Evolutionary conservation across 1,140 invertebrate species (phyloP).

Genomic region (Centruroides sculpturatus): DNA sequence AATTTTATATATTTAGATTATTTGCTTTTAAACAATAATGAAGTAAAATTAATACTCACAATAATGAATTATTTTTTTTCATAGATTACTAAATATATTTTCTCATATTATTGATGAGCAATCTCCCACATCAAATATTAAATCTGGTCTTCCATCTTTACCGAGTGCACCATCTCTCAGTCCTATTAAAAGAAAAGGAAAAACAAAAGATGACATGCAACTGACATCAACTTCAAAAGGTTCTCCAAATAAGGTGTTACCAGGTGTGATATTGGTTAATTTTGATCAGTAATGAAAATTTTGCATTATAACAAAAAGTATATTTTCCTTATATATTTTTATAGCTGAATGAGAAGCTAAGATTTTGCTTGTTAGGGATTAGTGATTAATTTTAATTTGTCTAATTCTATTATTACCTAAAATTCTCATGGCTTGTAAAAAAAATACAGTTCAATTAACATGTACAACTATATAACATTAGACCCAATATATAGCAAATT

Average conservation of each 20-base stretch:
- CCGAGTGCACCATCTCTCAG: slow-evolving; percentile 32
- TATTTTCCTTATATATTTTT: too few relatives aligned
- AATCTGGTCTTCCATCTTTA: slow-evolving; percentile 31
- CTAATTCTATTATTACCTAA: too few relatives aligned
- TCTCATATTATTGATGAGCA: slow-evolving; percentile 60
- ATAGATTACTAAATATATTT: slow-evolving; percentile 51
- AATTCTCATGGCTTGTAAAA: too few relatives aligned
- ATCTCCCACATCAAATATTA: slow-evolving; percentile 38
- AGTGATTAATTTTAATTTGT: too few relatives aligned
- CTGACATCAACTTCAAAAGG: slow-evolving; percentile 1
- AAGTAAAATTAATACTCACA: too few relatives aligned
- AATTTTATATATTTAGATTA: too few relatives aligned
- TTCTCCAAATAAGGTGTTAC: slow-evolving; percentile 22
- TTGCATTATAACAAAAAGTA: background rate
- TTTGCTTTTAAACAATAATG: too few relatives aligned
- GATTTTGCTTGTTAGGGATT: too few relatives aligned
- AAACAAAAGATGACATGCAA: slow-evolving; percentile 20
- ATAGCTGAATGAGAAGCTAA: too few relatives aligned
- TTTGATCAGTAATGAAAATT: background rate
- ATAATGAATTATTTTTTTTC: background rate
- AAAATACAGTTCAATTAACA: too few relatives aligned
- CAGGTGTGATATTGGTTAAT: slow-evolving; percentile 19
- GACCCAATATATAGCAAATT: too few relatives aligned
- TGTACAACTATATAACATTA: too few relatives aligned
- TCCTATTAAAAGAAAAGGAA: slow-evolving; percentile 32